These are phyloP conservation scores for Nephrotoma guestfalica DNA, from an alignment of 2,888 invertebrate species.

Conservation along the genomic window DNA sequence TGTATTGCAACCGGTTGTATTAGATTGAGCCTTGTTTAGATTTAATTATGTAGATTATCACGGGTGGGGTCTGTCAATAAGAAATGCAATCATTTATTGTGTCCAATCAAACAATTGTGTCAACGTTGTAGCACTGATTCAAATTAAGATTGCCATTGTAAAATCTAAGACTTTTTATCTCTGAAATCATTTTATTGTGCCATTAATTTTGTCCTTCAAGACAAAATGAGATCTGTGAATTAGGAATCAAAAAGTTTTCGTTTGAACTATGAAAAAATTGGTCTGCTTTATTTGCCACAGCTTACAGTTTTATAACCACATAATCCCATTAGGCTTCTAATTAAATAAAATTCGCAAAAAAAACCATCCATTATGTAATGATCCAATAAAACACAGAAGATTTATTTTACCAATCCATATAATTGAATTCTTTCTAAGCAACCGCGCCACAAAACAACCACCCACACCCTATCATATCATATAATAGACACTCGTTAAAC, in stretches of 20 bases:
- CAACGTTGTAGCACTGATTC: too few species aligned
- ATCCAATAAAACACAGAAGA: background rate
- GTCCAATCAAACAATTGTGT: too few species aligned
- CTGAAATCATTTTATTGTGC: background rate
- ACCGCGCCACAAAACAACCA: background rate
- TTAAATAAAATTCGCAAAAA: background rate
- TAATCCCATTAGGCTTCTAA: background rate
- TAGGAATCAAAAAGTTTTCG: background rate
- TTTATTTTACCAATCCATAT: background rate
- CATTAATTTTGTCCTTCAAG: too few species aligned
- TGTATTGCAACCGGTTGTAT: too few species aligned
- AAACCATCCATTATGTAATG: background rate
- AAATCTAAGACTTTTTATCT: background rate
- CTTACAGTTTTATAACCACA: background rate
- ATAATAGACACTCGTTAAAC: background rate
- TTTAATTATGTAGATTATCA: too few species aligned
- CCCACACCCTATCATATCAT: background rate
- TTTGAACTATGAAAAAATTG: background rate
- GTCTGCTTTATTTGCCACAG: background rate
- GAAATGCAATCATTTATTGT: too few species aligned
- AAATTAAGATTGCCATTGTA: background rate
- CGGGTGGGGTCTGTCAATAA: too few species aligned
- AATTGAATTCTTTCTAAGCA: background rate
- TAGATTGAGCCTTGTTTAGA: too few species aligned
- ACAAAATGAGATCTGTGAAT: too few species aligned